Evolutionary conservation across 1,140 invertebrate genomes (phyloP), one percentile per base, ranked within the genome.

Genomic region (Thalassaphorura encarpata): DNA sequence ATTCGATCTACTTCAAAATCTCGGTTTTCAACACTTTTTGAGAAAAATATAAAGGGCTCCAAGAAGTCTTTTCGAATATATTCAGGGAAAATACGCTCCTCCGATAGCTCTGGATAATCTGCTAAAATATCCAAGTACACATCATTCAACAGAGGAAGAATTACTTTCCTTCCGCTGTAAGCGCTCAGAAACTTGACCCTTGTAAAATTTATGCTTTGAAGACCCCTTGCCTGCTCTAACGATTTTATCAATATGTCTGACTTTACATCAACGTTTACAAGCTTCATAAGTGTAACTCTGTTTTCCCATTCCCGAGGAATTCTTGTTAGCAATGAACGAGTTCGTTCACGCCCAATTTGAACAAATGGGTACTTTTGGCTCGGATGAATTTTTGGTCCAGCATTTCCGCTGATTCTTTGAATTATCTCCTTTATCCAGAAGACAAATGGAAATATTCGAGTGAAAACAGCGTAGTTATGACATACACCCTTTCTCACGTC

Each of bases 381-480:
- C 18, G 24, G 45, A 47, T 24, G 45, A 47, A 47, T 13, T 13
- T 47, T 26, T 47, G 21, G 45, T 47, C 6, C 45, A 26, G 28
- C 28, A 26, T 47, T 26, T 5, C 45, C 45, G 18, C 45, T 47
- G 18, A 47, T 47, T 47, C 28, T 26, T 26, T 47, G 21, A 26
- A 47, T 26, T 5, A 47, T 18, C 23, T 47, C 45, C 19, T 26
- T 21, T 26, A 47, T 27, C 45, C 45, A 47, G 45, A 47, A 47
- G 5, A 47, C 19, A 26, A 47, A 47, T 13, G 45, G 45, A 47
- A 26, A 47, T 4, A 47, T 26, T 8, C 45, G 19, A 3, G 45
- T 47, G 24, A 47, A 47, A 11, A 47, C 45, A 27, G 45, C 45
- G 26, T 47, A 47, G 45, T 47, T 47, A 11, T 47, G 5, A 27